phyloP scores from a whole-genome alignment of 2,113 vertebrate genomes.

The Sula dactylatra region DNA sequence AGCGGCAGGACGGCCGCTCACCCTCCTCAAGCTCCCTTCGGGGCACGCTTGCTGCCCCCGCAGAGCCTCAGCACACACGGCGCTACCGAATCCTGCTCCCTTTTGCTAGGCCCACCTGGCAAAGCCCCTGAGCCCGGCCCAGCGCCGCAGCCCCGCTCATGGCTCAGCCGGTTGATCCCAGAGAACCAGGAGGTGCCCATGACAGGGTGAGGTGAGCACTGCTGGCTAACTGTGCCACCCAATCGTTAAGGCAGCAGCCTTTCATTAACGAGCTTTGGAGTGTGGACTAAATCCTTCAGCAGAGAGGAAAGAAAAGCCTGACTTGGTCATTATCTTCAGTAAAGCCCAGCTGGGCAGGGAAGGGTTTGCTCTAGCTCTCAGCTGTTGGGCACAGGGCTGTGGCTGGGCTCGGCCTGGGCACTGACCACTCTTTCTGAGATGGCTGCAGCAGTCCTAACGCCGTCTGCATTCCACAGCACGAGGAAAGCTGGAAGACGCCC shows the following conservation, averaged over 20 bases:
- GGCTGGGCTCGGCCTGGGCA: not conserved
- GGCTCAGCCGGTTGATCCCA: not conserved
- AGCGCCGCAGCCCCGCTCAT: not conserved
- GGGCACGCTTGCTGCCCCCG: not conserved
- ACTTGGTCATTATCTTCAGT: rapidly evolving
- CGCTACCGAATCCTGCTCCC: not conserved
- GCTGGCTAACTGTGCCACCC: not conserved
- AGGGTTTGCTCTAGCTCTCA: not conserved
- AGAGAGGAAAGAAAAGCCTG: not conserved
- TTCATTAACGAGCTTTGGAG: not conserved
- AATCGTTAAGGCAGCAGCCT: not conserved
- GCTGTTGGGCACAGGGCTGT: not conserved
- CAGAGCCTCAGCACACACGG: not conserved
- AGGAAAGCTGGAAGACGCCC: rapidly evolving
- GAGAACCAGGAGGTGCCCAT: not conserved
- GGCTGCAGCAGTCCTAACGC: not conserved
- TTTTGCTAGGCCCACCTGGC: not conserved
- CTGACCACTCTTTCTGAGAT: rapidly evolving
- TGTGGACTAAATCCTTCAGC: not conserved
- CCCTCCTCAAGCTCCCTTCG: not conserved
- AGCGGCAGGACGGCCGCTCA: not conserved
- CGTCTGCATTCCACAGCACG: rapidly evolving
- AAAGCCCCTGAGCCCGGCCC: not conserved
- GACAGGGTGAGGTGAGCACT: not conserved
- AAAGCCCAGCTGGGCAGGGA: too few relatives aligned